Evolutionary conservation across 1,140 invertebrate genomes (phyloP), one percentile per base, ranked within the genome.

Genomic region (Delia radicum): DNA sequence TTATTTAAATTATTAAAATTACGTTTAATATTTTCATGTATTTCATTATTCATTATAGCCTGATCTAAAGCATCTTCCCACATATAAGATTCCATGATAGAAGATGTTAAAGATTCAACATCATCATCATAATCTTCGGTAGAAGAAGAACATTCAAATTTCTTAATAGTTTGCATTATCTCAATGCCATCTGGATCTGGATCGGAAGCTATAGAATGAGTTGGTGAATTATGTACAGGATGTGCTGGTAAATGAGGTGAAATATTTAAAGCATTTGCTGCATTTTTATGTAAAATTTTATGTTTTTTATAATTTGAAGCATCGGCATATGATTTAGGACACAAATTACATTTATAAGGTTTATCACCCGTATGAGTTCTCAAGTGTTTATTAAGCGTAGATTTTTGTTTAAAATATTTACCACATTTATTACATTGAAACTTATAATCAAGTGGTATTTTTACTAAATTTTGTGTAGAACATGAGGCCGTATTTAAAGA

Each of bases 241-340:
- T 61, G 26, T 13, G 55, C 18, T 8, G 15, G n/a, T 0, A 18
- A 12, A 10, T 27, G 10, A 6, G 33, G 48, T 26, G 15, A 29
- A 67, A 55, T 75, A 72, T 75, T 71, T 15, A 76, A 33, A 21
- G 72, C 55, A 42, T 76, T 61, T 7, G 75, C 71, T 1, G 75
- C 75, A 7, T 71, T 76, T 63, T 73, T 76, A n/a, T 76, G 75
- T 26, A 76, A 62, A 10, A 18, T 13, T 62, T 73, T 76, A 42
- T 76, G 75, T 46, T 62, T 55, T 46, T 76, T 76, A n/a, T 72
- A 76, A 48, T 76, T 76, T 1, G 75, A 76, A n/a, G 75, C 55
- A 73, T 76, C 75, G 15, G 75, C 71, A 65, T 73, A 76, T 21
- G 55, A 48, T 12, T 72, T 71, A 18, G 75, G 75, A 46, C 75